Evolutionary conservation across 2,797 vertebrate genomes (phyloP).

Genomic region (Sebastes baramenuke): DNA sequence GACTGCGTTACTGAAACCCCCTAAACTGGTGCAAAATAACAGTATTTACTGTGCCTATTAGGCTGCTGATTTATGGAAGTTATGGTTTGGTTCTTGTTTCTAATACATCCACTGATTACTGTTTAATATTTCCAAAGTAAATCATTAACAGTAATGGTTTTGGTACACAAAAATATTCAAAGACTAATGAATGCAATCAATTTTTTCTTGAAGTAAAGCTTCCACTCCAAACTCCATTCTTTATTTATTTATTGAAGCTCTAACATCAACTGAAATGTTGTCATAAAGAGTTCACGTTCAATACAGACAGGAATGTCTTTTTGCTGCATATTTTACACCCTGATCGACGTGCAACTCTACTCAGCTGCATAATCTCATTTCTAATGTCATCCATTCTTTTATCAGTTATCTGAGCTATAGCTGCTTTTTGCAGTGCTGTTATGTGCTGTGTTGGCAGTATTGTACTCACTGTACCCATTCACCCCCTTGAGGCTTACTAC

Average conservation of each 20-base stretch:
- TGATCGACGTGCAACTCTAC: background rate
- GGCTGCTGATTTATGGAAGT: background rate
- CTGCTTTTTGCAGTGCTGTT: background rate
- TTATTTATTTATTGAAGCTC: background rate
- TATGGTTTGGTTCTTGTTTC: background rate
- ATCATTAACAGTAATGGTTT: background rate
- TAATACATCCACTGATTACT: background rate
- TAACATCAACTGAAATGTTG: background rate
- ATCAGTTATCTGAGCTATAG: background rate
- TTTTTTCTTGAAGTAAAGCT: background rate
- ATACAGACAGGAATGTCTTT: background rate
- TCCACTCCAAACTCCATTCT: background rate
- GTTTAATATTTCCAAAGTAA: background rate
- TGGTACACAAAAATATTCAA: background rate
- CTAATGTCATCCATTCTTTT: background rate
- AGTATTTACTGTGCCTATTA: background rate
- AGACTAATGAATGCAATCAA: background rate
- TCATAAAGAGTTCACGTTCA: background rate
- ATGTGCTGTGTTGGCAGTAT: constrained; percentile 1
- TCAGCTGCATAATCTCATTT: background rate
- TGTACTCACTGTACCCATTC: background rate
- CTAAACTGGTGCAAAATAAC: background rate
- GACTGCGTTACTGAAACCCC: constrained; percentile 54
- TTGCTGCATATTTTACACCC: background rate
- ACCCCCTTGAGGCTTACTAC: background rate